Evolutionary conservation across 2,888 invertebrate genomes (phyloP), one percentile per base, ranked within the genome.

Genomic region (Digitonthophagus gazella): DNA sequence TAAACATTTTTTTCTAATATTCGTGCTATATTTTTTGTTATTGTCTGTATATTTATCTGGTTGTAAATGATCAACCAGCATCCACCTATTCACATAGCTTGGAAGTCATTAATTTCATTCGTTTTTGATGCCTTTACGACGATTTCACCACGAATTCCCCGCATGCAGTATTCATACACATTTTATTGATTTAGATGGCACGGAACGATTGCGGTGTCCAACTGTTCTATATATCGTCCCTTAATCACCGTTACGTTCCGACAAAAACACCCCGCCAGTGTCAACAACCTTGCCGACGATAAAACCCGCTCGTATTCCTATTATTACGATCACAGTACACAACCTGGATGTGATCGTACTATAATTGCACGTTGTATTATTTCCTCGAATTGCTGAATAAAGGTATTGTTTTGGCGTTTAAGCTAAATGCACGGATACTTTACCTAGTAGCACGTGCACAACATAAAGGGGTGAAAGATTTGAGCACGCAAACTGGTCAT

Each of bases 251-350:
- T n/a, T n/a, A n/a, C n/a, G n/a, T n/a, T n/a, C 28, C 28, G 6
- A 61, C 61, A 61, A 61, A 18, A 16, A 16, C 61, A 6, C 16
- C 61, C 61, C 61, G 20, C n/a, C 61, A 61, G 61, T 61, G 61
- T 61, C 61, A 61, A 61, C 61, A 61, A 61, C 61, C 61, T 61
- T 20, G 57, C 18, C 61, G 61, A 20, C 61, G 61, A 44, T 44
- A 44, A 44, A 44, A 6, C 28, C 28, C 28, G 11, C 28, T 44
- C 6, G 28, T 44, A 44, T 44, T 44, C 11, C 61, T 19, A 19
- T 61, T 19, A 19, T 20, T 61, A n/a, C 61, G 1, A 61, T 61
- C n/a, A 18, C 61, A n/a, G 20, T n/a, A n/a, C n/a, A n/a, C n/a
- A n/a, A n/a, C n/a, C 11, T 61, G 61, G 6, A 61, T 61, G 61